phyloP scores from a whole-genome alignment of 2,797 vertebrate genomes.

The Arvicola amphibius region DNA sequence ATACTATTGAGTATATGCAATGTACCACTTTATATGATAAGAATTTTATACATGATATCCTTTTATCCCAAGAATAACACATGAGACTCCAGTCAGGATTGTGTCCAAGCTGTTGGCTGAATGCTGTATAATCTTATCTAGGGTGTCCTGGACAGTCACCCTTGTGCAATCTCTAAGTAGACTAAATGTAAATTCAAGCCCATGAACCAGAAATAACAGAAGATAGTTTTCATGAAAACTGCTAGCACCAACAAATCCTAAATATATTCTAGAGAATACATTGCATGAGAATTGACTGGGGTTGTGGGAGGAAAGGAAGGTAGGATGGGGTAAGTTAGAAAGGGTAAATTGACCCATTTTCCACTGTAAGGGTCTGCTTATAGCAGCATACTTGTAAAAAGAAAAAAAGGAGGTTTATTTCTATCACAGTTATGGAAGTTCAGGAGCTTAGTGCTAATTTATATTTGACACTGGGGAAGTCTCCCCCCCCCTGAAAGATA shows the following conservation, averaged over 20 bases:
- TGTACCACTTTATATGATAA: neutral
- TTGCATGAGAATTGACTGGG: neutral
- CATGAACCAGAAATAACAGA: neutral
- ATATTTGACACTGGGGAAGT: neutral
- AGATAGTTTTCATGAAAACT: neutral
- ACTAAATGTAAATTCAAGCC: neutral
- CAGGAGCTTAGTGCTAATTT: neutral
- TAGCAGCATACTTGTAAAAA: neutral
- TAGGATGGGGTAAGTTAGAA: neutral
- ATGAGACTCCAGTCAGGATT: neutral
- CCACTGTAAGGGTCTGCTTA: neutral
- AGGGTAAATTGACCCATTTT: neutral
- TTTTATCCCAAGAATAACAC: constrained; percentile 1
- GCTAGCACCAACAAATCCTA: neutral
- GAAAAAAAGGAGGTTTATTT: neutral
- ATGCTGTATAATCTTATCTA: neutral
- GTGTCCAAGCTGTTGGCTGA: neutral
- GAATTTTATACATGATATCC: neutral
- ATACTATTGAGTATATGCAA: neutral
- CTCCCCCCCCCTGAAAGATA: neutral
- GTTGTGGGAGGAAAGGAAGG: neutral
- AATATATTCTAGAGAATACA: neutral
- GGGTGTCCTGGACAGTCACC: neutral
- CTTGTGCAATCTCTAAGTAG: neutral
- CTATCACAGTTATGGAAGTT: neutral